These are phyloP conservation scores for Caenorhabditis doughertyi DNA, from an alignment of 2,888 invertebrate species.

Conservation along the genomic window DNA sequence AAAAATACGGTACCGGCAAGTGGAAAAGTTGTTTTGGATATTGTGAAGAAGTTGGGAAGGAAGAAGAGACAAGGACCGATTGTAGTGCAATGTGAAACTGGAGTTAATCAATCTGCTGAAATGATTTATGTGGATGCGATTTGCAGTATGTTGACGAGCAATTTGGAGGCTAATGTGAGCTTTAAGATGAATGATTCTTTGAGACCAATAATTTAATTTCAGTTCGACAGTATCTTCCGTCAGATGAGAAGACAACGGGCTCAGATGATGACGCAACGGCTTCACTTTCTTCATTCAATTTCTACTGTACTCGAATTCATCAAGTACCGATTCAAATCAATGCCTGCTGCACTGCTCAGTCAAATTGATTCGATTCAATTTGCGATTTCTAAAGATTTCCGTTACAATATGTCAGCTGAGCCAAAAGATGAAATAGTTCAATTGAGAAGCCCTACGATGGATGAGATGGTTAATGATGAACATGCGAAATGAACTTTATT, in stretches of 20 bases:
- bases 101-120: constrained; percentile 38
- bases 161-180: constrained; percentile 5
- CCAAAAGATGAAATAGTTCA: background rate
- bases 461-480: background rate
- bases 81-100: constrained; percentile 42
- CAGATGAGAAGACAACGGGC: constrained; percentile 21
- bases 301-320: constrained; percentile 10
- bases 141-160: constrained; percentile 10
- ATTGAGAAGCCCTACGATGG: constrained; percentile 15
- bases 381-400: constrained; percentile 22
- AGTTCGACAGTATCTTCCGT: constrained; percentile 28
- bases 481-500: background rate
- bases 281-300: constrained; percentile 40
- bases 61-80: constrained; percentile 3
- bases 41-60: constrained; percentile 23
- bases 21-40: constrained; percentile 15
- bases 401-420: background rate
- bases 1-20: constrained; percentile 26
- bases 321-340: constrained; percentile 5
- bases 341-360: background rate
- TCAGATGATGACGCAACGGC: constrained; percentile 19
- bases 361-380: background rate
- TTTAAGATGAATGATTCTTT: background rate
- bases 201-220: background rate
- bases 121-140: constrained; percentile 38